Evolutionary conservation across 2,888 invertebrate species (phyloP), one percentile per base, ranked within the genome.

Genomic region (Malachius bipustulatus): DNA sequence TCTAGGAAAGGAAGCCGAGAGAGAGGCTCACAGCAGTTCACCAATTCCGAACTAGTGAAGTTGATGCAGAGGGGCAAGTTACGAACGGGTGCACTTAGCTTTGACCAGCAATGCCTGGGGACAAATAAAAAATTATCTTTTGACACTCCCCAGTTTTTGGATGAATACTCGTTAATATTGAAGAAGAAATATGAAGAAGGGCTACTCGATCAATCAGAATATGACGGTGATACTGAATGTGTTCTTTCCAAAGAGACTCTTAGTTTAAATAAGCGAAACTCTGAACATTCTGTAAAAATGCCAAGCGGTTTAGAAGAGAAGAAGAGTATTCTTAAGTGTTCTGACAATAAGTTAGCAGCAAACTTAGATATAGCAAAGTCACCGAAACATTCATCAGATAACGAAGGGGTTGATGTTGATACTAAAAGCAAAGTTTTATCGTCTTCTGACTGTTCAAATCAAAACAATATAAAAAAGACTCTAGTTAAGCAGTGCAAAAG

Each of bases 1-100:
- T 76, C 76, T 13, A 60, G 77, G 11, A 78, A 78, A 54, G 77
- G 77, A 4, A 76, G 76, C 41, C 64, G 76, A 11, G 78, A 78
- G 50, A 71, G 74, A 47, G 60, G 58, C 2, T n/a, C n/a, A n/a
- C 62, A 63, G 34, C 58, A 63, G 38, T 49, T 59, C 19, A 60
- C 56, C 38, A 56, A 56, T 40, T 59, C 65, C 2, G 69, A 69
- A 35, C 52, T 69, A 26, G 62, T 64, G 6, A 62, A 60, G 41
- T 65, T 67, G 38, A 55, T 67, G 36, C 59, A 62, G 41, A 59
- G 64, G 32, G 67, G 66, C 14, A 67, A 68, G 50, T 61, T 67
- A 26, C 57, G 61, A 2, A 49, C 54, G 10, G 55, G 55, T 15
- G 59, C 56, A 16, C 52, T 57, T 27, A 61, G 61, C 43, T 62